Evolutionary conservation across 2,888 invertebrate species (phyloP).

Genomic region (Bimastos eiseni): DNA sequence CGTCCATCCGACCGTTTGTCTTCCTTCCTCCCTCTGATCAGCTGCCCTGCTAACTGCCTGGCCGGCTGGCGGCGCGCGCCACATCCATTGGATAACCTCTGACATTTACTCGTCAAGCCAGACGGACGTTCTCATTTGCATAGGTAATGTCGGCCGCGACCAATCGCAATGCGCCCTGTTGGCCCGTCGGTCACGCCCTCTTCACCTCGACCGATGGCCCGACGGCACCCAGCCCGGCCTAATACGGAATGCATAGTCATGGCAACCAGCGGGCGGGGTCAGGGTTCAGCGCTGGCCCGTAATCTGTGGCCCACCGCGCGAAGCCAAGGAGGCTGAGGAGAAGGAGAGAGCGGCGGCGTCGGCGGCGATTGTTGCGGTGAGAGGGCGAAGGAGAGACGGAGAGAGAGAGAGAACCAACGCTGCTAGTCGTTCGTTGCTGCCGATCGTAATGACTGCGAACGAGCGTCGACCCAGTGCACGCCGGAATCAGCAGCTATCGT

Average conservation of each 20-base stretch:
- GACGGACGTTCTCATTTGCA: constrained; percentile 15
- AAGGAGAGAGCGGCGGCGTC: background rate
- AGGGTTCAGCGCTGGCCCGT: background rate
- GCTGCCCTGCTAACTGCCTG: background rate
- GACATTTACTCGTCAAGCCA: background rate
- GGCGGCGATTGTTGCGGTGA: background rate
- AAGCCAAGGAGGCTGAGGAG: background rate
- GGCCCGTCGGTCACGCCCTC: constrained; percentile 25
- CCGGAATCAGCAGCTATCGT: constrained; percentile 6
- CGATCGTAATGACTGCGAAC: too few relatives aligned
- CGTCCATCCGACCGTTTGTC: background rate
- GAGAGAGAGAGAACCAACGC: too few relatives aligned
- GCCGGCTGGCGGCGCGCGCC: background rate
- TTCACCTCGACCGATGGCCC: constrained; percentile 20
- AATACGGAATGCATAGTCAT: background rate
- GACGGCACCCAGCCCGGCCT: background rate
- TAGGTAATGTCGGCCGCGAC: constrained; percentile 2
- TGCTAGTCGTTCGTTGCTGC: too few relatives aligned
- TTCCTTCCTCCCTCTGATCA: background rate
- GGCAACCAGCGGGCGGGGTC: constrained; percentile 24
- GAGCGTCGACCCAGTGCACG: background rate
- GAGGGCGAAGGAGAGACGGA: background rate
- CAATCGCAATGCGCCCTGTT: constrained; percentile 8
- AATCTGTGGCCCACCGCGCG: background rate
- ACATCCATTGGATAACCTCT: constrained; percentile 24